phyloP scores from a whole-genome alignment of 2,113 vertebrate genomes.

The Carollia perspicillata region DNA sequence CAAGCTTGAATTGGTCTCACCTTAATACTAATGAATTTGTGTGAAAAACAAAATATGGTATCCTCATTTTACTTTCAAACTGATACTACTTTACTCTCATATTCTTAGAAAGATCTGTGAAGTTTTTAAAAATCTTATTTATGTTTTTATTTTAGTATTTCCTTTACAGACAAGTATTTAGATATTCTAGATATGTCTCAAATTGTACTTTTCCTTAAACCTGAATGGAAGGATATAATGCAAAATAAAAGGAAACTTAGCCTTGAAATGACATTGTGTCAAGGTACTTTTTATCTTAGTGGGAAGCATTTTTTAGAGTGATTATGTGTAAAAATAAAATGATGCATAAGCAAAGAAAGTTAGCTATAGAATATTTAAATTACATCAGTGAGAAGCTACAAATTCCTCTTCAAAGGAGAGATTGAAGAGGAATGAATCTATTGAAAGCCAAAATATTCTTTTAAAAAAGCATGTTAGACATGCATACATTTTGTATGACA shows the following conservation, averaged over 20 bases:
- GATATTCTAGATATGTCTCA: neutral
- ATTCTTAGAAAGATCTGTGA: neutral
- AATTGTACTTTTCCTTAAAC: neutral
- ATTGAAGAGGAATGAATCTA: slow-evolving; percentile 12
- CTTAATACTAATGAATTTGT: neutral
- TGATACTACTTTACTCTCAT: neutral
- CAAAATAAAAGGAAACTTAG: neutral
- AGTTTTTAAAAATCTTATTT: neutral
- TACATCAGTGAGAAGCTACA: neutral
- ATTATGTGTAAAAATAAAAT: neutral
- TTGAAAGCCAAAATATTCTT: neutral
- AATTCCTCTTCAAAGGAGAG: neutral
- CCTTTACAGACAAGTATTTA: neutral
- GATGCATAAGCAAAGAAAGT: neutral
- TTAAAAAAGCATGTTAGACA: slow-evolving; percentile 27
- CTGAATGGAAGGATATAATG: neutral
- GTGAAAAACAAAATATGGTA: neutral
- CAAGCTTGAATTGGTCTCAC: neutral
- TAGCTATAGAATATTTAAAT: slow-evolving; percentile 42
- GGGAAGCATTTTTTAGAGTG: neutral
- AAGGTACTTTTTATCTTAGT: neutral
- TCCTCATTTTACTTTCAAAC: neutral
- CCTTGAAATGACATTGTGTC: neutral
- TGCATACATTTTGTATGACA: slow-evolving; percentile 50
- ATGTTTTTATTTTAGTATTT: neutral